Evolutionary conservation across 2,888 invertebrate species (phyloP).

Genomic region (Camponotus fellah): DNA sequence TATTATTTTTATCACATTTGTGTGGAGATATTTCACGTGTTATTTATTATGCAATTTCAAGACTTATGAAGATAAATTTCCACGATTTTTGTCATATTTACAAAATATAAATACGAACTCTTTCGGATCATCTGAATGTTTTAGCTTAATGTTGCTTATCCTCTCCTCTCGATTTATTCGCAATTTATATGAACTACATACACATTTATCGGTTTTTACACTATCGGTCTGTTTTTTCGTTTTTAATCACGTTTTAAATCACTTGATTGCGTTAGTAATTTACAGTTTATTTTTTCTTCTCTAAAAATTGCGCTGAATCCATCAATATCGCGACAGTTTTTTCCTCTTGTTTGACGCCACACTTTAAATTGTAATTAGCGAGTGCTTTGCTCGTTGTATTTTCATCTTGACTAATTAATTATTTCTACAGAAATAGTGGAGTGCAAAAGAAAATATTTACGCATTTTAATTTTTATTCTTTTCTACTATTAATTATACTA

Average conservation of each 20-base stretch:
- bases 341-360: neutral
- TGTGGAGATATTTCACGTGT: neutral
- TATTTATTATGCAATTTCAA: neutral
- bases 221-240: neutral
- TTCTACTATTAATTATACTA: neutral
- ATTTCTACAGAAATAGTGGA: slow-evolving; percentile 1
- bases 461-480: neutral
- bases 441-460: neutral
- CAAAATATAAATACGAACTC: neutral
- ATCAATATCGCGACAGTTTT: slow-evolving; percentile 22
- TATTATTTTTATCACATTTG: neutral
- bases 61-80: neutral
- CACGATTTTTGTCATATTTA: neutral
- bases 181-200: neutral
- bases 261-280: slow-evolving; percentile 29
- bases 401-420: slow-evolving; percentile 10
- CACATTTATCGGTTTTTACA: neutral
- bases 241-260: slow-evolving; percentile 22
- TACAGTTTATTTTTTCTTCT: neutral
- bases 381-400: neutral
- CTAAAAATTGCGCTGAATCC: slow-evolving; percentile 18
- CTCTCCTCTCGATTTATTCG: neutral
- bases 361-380: slow-evolving; percentile 30
- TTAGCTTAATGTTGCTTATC: neutral
- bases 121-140: neutral